phyloP scores from a whole-genome alignment of 2,888 invertebrate species.

The Xestobium rufovillosum region DNA sequence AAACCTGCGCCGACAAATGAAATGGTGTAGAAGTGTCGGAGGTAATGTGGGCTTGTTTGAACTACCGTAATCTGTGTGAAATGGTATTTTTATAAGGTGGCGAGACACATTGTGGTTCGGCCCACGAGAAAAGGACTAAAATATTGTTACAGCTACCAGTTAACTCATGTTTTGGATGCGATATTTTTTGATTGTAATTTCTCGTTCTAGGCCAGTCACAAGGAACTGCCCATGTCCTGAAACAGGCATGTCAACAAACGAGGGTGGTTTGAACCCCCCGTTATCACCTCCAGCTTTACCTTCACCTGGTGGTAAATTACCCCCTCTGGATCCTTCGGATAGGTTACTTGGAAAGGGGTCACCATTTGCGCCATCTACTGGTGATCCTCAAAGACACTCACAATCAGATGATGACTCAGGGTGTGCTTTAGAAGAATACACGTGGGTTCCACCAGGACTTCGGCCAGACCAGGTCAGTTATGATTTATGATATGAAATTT shows the following conservation, averaged over 20 bases:
- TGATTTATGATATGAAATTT: too few species aligned
- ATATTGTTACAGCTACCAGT: too few species aligned
- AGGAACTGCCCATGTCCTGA: slow-evolving; percentile 71
- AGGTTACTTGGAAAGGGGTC: slow-evolving; percentile 54
- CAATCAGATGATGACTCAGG: slow-evolving; percentile 97
- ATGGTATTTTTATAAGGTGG: too few species aligned
- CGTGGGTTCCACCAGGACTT: slow-evolving; percentile 95
- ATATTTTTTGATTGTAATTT: too few species aligned
- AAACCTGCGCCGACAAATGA: too few species aligned
- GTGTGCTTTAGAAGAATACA: slow-evolving; percentile 95
- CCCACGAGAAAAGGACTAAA: too few species aligned
- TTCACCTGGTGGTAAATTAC: slow-evolving; percentile 39
- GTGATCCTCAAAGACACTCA: slow-evolving; percentile 74
- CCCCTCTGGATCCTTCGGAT: slow-evolving; percentile 47
- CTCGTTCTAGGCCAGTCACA: slow-evolving; percentile 68
- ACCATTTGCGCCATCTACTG: slow-evolving; percentile 41
- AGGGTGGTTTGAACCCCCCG: slow-evolving; percentile 40
- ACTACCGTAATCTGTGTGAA: too few species aligned
- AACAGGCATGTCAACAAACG: slow-evolving; percentile 43
- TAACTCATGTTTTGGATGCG: too few species aligned
- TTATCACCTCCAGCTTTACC: slow-evolving; percentile 40
- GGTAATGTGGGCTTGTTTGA: too few species aligned
- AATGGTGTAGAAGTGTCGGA: too few species aligned
- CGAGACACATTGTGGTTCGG: too few species aligned
- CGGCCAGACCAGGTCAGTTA: slow-evolving; percentile 86